These are phyloP conservation scores for Chironomus riparius DNA, from an alignment of 2,888 invertebrate species.

Conservation along the genomic window DNA sequence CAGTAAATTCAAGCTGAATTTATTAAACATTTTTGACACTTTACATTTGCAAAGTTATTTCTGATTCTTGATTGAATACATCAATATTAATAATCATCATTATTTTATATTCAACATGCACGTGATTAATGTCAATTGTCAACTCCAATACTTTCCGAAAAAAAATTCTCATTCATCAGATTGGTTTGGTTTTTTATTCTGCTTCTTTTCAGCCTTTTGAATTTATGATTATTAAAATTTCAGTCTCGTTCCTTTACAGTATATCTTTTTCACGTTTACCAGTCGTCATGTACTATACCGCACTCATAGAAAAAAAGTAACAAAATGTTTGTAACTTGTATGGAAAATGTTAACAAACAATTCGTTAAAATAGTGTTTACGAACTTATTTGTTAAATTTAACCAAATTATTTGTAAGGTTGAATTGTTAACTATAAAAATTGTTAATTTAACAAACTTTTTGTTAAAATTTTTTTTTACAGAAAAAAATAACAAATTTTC, in stretches of 20 bases:
- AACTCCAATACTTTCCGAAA: not conserved
- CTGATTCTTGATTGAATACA: not conserved
- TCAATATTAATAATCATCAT: not conserved
- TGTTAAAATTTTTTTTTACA: too few species aligned
- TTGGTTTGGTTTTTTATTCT: not conserved
- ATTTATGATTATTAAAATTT: not conserved
- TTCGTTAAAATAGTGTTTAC: too few species aligned
- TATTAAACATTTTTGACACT: not conserved
- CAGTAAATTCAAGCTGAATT: not conserved
- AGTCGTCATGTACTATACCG: not conserved
- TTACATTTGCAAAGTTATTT: not conserved
- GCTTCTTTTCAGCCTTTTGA: not conserved
- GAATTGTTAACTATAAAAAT: too few species aligned
- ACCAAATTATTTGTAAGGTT: too few species aligned
- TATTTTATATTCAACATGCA: not conserved
- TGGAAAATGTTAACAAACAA: too few species aligned
- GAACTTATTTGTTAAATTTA: too few species aligned
- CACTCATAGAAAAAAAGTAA: too few species aligned
- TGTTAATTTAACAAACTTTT: too few species aligned
- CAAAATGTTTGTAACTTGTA: too few species aligned
- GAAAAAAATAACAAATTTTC: too few species aligned
- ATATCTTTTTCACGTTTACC: too few species aligned
- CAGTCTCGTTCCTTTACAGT: not conserved
- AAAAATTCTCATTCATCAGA: not conserved
- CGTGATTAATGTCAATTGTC: not conserved